A percentile compares a stretch with the other conserved stretches of the same genome.
Conservation (phyloP, 2,113 vertebrate species). For the Mungos mungo region DNA sequence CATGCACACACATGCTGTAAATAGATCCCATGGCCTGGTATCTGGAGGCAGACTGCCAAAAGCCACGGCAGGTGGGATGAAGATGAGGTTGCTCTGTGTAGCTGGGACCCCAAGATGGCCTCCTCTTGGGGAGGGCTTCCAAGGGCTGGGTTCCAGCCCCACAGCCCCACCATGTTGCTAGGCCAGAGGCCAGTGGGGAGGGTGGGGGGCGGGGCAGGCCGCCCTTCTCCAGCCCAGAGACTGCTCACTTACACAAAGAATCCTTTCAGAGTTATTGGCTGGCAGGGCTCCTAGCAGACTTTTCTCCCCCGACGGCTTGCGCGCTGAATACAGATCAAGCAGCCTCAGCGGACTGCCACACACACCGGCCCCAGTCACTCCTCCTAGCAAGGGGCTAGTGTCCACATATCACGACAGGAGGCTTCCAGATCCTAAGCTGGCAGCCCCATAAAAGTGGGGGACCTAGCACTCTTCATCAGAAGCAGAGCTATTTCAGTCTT, state of each 20-base stretch:
- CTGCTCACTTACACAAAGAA: conserved; percentile 64
- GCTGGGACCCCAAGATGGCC: conserved; percentile 53
- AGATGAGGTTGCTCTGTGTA: neutral
- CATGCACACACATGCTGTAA: neutral
- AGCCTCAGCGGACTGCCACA: conserved; percentile 45
- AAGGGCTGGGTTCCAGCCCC: conserved; percentile 40
- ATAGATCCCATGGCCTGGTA: neutral
- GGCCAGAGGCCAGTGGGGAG: conserved; percentile 18
- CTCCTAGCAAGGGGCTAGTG: neutral
- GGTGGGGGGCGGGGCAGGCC: neutral
- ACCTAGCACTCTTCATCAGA: neutral
- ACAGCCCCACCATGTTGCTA: conserved; percentile 11
- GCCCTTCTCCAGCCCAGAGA: conserved; percentile 7
- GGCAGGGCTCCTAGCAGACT: conserved; percentile 56
- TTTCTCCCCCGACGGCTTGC: neutral
- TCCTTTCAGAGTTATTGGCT: conserved; percentile 71
- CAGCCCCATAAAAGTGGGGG: neutral
- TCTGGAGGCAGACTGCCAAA: conserved; percentile 43
- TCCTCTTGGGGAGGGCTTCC: conserved; percentile 51
- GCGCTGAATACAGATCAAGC: conserved; percentile 72
- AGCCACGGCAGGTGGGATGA: neutral
- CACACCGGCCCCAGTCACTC: conserved; percentile 45
- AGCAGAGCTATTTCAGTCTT: neutral
- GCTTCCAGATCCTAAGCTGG: neutral
- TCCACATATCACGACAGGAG: neutral